These are phyloP conservation scores for Drosophila arizonae DNA, from an alignment of 1,140 invertebrate genomes.

Conservation along the genomic window DNA sequence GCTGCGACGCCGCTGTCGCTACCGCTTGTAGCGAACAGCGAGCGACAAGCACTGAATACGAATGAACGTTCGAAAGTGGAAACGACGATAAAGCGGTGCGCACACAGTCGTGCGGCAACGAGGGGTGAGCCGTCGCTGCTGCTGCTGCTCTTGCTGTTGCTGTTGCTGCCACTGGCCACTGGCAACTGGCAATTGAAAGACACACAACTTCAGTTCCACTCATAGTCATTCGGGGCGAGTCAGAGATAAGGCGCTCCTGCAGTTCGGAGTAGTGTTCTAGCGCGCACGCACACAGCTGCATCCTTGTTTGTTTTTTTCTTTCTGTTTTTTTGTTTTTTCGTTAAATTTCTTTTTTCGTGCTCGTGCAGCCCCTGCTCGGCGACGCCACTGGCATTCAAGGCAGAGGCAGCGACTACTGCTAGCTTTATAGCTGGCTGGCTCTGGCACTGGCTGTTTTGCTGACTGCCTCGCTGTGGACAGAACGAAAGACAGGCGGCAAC, in stretches of 20 bases:
- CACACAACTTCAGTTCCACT: conserved; percentile 36
- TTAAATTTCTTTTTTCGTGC: conserved; percentile 12
- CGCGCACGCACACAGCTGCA: conserved; percentile 42
- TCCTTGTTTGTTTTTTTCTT: conserved; percentile 46
- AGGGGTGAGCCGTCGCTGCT: conserved; percentile 49
- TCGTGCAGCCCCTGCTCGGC: conserved; percentile 12
- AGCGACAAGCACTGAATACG: conserved; percentile 57
- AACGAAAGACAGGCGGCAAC: conserved; percentile 77
- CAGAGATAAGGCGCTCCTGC: conserved; percentile 44
- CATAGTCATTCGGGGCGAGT: conserved; percentile 28
- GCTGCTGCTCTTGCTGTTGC: neutral
- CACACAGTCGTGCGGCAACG: conserved; percentile 60
- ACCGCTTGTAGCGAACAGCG: conserved; percentile 36
- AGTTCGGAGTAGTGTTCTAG: conserved; percentile 28
- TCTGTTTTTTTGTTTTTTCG: conserved; percentile 14
- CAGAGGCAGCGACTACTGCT: conserved; percentile 49
- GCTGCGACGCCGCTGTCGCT: conserved; percentile 37
- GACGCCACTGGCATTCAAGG: conserved; percentile 56
- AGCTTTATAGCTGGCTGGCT: conserved; percentile 63
- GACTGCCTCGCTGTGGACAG: conserved; percentile 70
- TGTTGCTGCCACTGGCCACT: conserved; percentile 1
- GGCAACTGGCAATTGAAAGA: conserved; percentile 17
- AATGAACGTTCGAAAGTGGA: conserved; percentile 52
- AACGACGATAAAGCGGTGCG: conserved; percentile 52
- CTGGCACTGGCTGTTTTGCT: conserved; percentile 66